Evolutionary conservation across 64 coral and sea anemone species (phyloP), one percentile per base, ranked within the genome.

Genomic region (Actinia tenebrosa): DNA sequence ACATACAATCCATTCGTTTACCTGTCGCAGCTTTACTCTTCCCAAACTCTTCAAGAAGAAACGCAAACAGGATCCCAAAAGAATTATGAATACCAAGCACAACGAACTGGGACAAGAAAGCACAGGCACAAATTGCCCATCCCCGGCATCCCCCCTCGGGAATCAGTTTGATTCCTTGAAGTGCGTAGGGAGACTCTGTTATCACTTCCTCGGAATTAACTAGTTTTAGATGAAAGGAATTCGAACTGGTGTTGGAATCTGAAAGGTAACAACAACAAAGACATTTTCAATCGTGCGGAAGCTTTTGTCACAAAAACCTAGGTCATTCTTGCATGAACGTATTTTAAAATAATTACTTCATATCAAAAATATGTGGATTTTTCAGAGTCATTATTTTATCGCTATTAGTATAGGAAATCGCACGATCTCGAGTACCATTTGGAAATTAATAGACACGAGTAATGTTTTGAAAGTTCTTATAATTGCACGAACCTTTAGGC

Each of bases 81-180:
- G 89, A 91, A 56, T 91, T 91, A 63, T 91, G 64, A 22, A 91
- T 86, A 16, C 89, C 89, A 84, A 86, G 84, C 11, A 91, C 84
- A 15, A 91, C 78, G 1, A 86, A 86, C 84, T 91, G 89, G 5
- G 84, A 54, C 0, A 86, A 45, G 30, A 91, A 91, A 23, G 83
- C 89, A 53, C 84, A 56, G 18, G 20, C 89, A 68, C 89, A 91
- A 1, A 91, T 72, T 20, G 59, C 75, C 89, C 89, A 91, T 11
- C 89, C 89, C 84, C 89, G 30, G 30, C 30, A 91, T 14, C 89
- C 89, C 6, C 89, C 89, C 45, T 91, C 83, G 16, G 89, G 89
- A 80, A 91, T 86, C 20, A 90, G 47, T 79, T 72, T 86, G 64
- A 79, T 91, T 16, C 79, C 79, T 7, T 81, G 43, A 19, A 81